Evolutionary conservation across 2,113 vertebrate genomes (phyloP), one percentile per base, ranked within the genome.

Genomic region (Ellobius talpinus): DNA sequence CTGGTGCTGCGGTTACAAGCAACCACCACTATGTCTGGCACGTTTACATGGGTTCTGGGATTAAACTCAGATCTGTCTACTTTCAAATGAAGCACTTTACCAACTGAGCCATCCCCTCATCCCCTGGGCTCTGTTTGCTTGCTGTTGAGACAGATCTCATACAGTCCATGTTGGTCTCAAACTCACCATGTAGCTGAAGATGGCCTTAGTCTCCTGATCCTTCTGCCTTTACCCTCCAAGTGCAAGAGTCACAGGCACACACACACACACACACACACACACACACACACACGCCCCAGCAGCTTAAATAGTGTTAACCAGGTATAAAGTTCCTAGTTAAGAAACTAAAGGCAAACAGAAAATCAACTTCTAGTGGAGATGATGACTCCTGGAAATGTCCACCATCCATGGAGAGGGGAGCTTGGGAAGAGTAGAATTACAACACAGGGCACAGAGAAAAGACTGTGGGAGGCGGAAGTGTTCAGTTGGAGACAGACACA

Each of bases 321-420:
- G n/a, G 45, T 70, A 82, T 66, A 24, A 50, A 84, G 26, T 77
- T 33, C 24, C 77, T 42, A 66, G 52, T 61, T 39, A 81, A 68
- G 42, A 76, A 81, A 76, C 21, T 74, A 47, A 66, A 92, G 55
- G 66, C 45, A 68, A 4, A 36, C 87, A 84, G 63, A 47, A 94
- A 63, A 42, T 11, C 5, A 29, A 66, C 31, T 68, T 74, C 74
- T 50, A 21, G 82, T 8, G 19, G n/a, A 77, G 63, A 39, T 52
- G 39, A 26, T 63, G 29, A 50, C 31, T 55, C 63, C 70, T 85
- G 65, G 47, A 52, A 93, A n/a, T 7, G 14, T 12, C 31, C 16
- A 58, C n/a, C n/a, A 26, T 4, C 50, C 6, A 0, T 0, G 13
- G 89, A n/a, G 3, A 24, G 14, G 4, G 3, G 11, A 81, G 24